Percentiles rank a stretch among this genome's conserved stretches.
These are phyloP conservation scores for Dreissena polymorpha DNA, from an alignment of 1,140 invertebrate species.

Conservation along the genomic window DNA sequence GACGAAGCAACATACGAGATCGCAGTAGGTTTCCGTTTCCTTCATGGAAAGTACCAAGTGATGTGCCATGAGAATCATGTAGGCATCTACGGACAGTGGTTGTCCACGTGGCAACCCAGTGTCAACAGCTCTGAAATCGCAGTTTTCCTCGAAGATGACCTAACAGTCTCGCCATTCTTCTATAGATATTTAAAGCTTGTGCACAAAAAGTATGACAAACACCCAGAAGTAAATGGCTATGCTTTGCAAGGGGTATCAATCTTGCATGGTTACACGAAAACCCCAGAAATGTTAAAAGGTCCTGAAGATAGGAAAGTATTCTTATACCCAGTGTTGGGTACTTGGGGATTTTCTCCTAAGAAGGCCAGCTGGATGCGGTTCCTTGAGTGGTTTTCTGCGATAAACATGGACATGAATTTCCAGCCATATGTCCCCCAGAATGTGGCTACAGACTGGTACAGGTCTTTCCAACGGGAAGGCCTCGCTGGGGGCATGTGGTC, in stretches of 20 bases:
- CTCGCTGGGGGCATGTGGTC: conserved; percentile 62
- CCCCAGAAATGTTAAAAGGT: not conserved
- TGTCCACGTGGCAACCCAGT: conserved; percentile 61
- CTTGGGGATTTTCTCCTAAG: conserved; percentile 68
- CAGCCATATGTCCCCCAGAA: conserved; percentile 59
- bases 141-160: conserved; percentile 67
- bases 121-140: conserved; percentile 63
- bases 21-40: conserved; percentile 58
- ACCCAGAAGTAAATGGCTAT: conserved; percentile 60
- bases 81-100: conserved; percentile 67
- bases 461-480: conserved; percentile 27
- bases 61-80: conserved; percentile 56
- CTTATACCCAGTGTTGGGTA: conserved; percentile 62
- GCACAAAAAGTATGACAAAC: conserved; percentile 63
- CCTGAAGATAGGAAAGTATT: conserved; percentile 51
- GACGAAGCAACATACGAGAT: conserved; percentile 49
- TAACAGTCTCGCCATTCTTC: conserved; percentile 63
- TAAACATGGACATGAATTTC: conserved; percentile 33
- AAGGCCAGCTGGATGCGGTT: conserved; percentile 60
- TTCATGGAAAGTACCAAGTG: conserved; percentile 58
- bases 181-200: conserved; percentile 65
- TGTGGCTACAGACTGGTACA: conserved; percentile 56
- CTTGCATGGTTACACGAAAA: conserved; percentile 42
- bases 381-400: conserved; percentile 58
- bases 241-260: conserved; percentile 56